These are phyloP conservation scores for Drepana falcataria DNA, from an alignment of 2,888 invertebrate species.

Conservation along the genomic window DNA sequence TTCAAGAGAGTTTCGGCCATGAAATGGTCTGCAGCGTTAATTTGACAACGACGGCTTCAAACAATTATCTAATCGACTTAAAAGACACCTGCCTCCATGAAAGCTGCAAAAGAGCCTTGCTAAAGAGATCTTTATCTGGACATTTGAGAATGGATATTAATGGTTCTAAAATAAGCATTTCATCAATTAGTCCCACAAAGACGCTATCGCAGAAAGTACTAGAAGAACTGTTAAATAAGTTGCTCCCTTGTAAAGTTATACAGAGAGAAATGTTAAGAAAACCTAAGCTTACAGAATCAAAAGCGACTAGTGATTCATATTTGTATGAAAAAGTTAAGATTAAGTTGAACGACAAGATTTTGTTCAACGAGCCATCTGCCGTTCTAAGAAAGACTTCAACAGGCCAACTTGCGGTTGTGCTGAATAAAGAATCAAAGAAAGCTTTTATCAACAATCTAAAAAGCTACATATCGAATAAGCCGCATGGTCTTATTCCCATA, in stretches of 20 bases:
- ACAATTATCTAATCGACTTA: slow-evolving; percentile 34
- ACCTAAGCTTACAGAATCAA: slow-evolving; percentile 11
- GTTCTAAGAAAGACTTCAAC: slow-evolving; percentile 34
- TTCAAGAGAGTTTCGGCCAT: slow-evolving; percentile 25
- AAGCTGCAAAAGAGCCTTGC: slow-evolving; percentile 27
- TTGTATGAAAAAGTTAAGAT: slow-evolving; percentile 28
- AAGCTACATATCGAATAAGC: slow-evolving; percentile 27
- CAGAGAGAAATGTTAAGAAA: slow-evolving; percentile 10
- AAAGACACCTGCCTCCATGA: slow-evolving; percentile 9
- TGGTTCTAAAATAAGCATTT: slow-evolving; percentile 14
- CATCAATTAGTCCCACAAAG: neutral
- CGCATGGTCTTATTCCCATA: slow-evolving; percentile 33
- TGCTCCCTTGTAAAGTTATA: slow-evolving; percentile 16
- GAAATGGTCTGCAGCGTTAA: slow-evolving; percentile 27
- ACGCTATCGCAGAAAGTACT: slow-evolving; percentile 20
- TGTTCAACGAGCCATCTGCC: slow-evolving; percentile 22
- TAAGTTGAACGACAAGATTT: slow-evolving; percentile 20
- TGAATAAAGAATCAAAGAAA: slow-evolving; percentile 44
- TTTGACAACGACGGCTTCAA: slow-evolving; percentile 38
- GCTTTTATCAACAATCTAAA: slow-evolving; percentile 41
- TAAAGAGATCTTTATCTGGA: slow-evolving; percentile 42
- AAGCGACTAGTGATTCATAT: slow-evolving; percentile 38
- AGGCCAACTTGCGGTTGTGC: slow-evolving; percentile 38
- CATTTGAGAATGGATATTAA: slow-evolving; percentile 38
- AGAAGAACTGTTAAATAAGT: slow-evolving; percentile 22